phyloP scores from a whole-genome alignment of 2,113 vertebrate genomes.

The Rostratula benghalensis region DNA sequence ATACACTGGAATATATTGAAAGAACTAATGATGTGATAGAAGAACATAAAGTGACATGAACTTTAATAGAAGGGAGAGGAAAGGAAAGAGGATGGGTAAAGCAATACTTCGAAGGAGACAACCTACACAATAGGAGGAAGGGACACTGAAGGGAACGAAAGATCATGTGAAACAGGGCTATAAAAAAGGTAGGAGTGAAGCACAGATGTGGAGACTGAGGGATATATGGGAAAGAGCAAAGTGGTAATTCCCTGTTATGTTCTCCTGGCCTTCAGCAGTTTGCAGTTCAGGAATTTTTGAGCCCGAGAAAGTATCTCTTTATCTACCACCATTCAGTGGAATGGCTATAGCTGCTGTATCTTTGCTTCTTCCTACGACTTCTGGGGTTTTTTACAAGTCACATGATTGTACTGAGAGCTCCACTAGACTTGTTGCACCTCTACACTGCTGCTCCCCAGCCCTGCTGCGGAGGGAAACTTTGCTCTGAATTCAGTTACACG shows the following conservation, averaged over 20 bases:
- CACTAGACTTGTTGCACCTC: neutral
- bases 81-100: neutral
- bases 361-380: neutral
- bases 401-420: neutral
- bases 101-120: neutral
- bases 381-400: neutral
- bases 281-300: neutral
- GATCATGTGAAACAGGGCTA: neutral
- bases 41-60: neutral
- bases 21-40: neutral
- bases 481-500: neutral
- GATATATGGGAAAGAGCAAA: neutral
- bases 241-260: neutral
- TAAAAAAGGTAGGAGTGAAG: neutral
- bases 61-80: neutral
- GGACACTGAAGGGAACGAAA: neutral
- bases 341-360: neutral
- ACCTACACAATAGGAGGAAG: neutral
- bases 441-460: neutral
- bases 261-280: neutral
- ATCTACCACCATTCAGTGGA: accelerated
- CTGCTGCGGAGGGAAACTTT: neutral
- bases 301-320: neutral
- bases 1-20: neutral
- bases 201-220: neutral